Base-by-base conservation (phyloP, 1,140 invertebrate species). In the Nebria ingens region DNA sequence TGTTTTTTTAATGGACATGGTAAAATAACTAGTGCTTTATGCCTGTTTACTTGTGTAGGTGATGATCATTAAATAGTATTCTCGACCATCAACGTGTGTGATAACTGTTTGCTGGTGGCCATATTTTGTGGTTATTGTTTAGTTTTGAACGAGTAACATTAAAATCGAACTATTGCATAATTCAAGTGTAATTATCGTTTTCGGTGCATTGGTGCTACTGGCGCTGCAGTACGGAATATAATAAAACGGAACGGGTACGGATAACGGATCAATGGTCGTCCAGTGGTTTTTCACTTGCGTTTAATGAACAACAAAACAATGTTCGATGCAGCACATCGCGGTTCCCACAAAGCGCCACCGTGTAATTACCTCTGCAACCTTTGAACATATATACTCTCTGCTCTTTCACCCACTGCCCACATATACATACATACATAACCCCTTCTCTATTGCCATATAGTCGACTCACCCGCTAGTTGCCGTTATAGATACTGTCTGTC, bases 301-400 rank as follows among this genome's bases (percentile, higher is more conserved):
- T 45, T 45, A 45, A 45, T 45, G 6, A 45, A 45, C 40, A 34
- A 34, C 25, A 34, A 34, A 34, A 34, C 25, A 34, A 34, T 45
- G 40, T 45, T 12, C 15, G 40, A 11, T 11, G 6, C 40, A 45
- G 40, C 17, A 17, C 40, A 11, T 45, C 15, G 40, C 6, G 6
- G 15, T 45, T 4, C 6, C 40, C 40, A 45, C 40, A 45, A 45
- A 45, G 40, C 40, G 15, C 3, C 15, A 45, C 40, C 25, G 25
- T 34, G 25, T 34, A 34, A 34, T 34, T 34, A 34, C 25, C 25
- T 34, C n/a, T 34, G 25, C 25, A 34, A 34, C 25, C 25, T 34
- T 34, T 34, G 25, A 9, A 34, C 25, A 34, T 34, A 34, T 34
- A 34, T 34, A 34, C 25, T n/a, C 25, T n/a, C 25, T 34, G n/a